Evolutionary conservation across 2,888 invertebrate genomes (phyloP), one percentile per base, ranked within the genome.

Genomic region (Drosophila robusta): DNA sequence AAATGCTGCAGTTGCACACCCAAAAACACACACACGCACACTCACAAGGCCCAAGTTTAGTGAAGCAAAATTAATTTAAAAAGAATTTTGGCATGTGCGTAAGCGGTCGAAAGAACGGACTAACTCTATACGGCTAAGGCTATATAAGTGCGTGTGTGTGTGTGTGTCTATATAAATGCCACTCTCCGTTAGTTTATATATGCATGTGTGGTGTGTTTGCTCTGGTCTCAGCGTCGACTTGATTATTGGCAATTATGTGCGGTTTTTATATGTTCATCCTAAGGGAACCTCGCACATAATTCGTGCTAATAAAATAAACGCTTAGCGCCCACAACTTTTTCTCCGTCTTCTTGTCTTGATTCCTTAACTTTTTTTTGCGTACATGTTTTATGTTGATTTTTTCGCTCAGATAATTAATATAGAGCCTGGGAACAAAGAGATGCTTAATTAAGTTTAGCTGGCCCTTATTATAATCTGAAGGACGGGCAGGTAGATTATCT

Each of bases 181-280:
- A 54, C 52, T 34, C 58, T 58, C n/a, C n/a, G 9, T 39, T 29
- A 12, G 12, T 47, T 24, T 42, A 0, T 22, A 32, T 47, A 6
- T 47, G 46, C 26, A 32, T 22, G 14, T 49, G 42, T 24, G 47
- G 18, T 61, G 45, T 62, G 41, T 64, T 49, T 60, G 42, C 39
- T 22, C 51, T 51, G 42, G 34, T 18, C 49, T 34, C 39, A 38
- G 65, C 49, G 52, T 39, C 42, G 50, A 74, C 75, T 87, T 81
- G 75, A 88, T 88, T 88, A 83, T 83, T 78, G 68, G 75, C 81
- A 87, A 80, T 84, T 87, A 84, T 81, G 70, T 84, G 72, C 54
- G 75, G 69, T 60, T 78, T 83, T 69, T 56, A 68, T 75, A 67
- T 52, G 44, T 51, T 46, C 42, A 47, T 42, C 49, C 29, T 24